Evolutionary conservation across 2,797 vertebrate genomes (phyloP), one percentile per base, ranked within the genome.

Genomic region (Cetoscarus ocellatus): DNA sequence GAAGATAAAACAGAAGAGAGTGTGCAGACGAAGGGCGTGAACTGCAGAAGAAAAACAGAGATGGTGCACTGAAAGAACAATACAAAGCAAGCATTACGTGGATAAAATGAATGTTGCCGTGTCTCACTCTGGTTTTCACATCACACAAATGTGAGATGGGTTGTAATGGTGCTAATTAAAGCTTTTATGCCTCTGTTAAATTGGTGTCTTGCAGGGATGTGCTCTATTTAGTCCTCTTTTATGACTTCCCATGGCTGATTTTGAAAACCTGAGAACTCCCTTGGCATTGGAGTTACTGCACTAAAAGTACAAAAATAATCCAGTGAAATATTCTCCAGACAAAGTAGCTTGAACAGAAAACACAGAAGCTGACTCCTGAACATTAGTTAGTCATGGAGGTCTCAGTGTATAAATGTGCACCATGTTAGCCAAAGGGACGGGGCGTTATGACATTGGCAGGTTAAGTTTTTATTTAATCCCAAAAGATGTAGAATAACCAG

Each of bases 111-210:
- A 57, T 11, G 18, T 59, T 7, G 5, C 43, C 38, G 54, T 15
- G 36, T 56, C 9, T 61, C 15, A 17, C 27, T 17, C 17, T 17
- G 38, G 39, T 15, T 66, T 53, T 49, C 51, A 53, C 73, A 38
- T 67, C 59, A 56, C 49, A 56, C 65, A 55, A 54, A 45, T 64
- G 67, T 54, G 38, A 66, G 70, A 72, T 54, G 52, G 67, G 14
- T 66, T 54, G 68, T 82, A 81, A 87, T 79, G 72, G 67, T 34
- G 75, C 78, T 80, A 83, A 89, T 90, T 84, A 84, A 70, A 82
- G 77, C 71, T 86, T 84, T 87, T 80, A 83, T 74, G 61, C 67
- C 38, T 0, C 34, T 75, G 58, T 55, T 71, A 86, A 86, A 84
- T 53, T 48, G 81, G 66, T 58, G 71, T 76, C 77, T 78, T 52